phyloP scores from a whole-genome alignment of 2,888 invertebrate genomes.

The Neoitamus cyanurus region DNA sequence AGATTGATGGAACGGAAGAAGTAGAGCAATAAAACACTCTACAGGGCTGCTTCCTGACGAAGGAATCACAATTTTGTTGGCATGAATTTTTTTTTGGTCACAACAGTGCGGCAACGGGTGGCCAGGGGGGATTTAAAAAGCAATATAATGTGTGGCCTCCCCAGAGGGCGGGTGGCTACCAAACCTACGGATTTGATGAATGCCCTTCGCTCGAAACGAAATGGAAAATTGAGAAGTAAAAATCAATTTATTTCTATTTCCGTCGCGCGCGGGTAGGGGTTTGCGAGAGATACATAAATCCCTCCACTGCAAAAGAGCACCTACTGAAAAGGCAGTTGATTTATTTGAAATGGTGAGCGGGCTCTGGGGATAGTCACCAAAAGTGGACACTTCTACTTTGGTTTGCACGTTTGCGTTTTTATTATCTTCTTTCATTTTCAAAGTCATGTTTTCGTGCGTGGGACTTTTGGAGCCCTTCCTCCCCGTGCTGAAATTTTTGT shows the following conservation, averaged over 20 bases:
- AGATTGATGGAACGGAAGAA: not conserved
- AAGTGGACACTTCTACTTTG: not conserved
- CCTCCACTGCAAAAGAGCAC: not conserved
- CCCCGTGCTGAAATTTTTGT: not conserved
- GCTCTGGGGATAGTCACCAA: not conserved
- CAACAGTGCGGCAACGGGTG: not conserved
- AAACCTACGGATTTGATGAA: not conserved
- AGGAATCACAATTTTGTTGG: not conserved
- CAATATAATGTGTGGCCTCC: not conserved
- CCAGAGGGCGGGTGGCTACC: not conserved
- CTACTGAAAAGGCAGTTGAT: not conserved
- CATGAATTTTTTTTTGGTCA: not conserved
- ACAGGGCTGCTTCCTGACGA: not conserved
- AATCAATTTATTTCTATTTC: not conserved
- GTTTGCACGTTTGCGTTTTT: not conserved
- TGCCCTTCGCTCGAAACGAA: not conserved
- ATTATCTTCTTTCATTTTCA: not conserved
- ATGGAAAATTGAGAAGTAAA: not conserved
- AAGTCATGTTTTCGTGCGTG: not conserved
- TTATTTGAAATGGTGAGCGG: not conserved
- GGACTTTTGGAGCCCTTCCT: not conserved
- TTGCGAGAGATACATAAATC: not conserved
- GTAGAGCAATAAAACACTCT: conserved; percentile 15
- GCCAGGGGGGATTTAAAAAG: not conserved
- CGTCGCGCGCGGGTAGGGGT: not conserved